A percentile compares a stretch with the other conserved stretches of the same genome.
Evolutionary conservation across 2,113 vertebrate genomes (phyloP).

Genomic region (Colaptes auratus): DNA sequence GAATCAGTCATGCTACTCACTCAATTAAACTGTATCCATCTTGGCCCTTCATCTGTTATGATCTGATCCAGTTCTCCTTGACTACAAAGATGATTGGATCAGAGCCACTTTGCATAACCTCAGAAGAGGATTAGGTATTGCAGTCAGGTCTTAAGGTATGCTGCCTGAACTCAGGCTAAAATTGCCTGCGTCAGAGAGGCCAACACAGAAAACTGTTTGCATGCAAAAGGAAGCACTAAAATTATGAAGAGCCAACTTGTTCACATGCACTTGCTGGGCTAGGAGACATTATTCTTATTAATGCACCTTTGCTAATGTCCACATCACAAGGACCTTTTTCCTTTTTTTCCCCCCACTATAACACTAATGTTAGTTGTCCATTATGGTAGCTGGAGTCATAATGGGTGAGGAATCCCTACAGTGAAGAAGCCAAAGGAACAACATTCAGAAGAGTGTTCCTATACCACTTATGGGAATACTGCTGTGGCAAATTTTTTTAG

Average conservation of each 20-base stretch:
- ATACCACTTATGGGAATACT: neutral
- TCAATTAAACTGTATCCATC: conserved; percentile 25
- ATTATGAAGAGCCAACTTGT: conserved; percentile 3
- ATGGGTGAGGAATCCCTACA: conserved; percentile 46
- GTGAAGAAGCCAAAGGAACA: conserved; percentile 40
- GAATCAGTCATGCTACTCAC: conserved; percentile 18
- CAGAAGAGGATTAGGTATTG: conserved; percentile 29
- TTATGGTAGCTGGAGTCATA: conserved; percentile 34
- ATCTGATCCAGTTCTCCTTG: conserved; percentile 47
- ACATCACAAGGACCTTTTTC: neutral
- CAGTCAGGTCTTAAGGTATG: conserved; percentile 36
- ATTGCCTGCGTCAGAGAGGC: conserved; percentile 13
- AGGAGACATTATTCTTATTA: conserved; percentile 52
- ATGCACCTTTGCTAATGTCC: conserved; percentile 63
- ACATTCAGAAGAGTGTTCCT: conserved; percentile 21
- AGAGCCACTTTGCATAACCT: conserved; percentile 19
- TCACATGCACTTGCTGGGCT: neutral
- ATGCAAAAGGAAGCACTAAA: conserved; percentile 31
- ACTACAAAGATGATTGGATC: neutral
- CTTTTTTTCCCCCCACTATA: neutral
- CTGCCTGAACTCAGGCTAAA: conserved; percentile 18
- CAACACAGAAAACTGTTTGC: neutral
- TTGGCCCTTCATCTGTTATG: conserved; percentile 34
- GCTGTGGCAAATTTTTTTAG: neutral
- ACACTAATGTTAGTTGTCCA: conserved; percentile 55